phyloP scores from a whole-genome alignment of 2,888 invertebrate genomes.

The Macrosiphum euphorbiae region DNA sequence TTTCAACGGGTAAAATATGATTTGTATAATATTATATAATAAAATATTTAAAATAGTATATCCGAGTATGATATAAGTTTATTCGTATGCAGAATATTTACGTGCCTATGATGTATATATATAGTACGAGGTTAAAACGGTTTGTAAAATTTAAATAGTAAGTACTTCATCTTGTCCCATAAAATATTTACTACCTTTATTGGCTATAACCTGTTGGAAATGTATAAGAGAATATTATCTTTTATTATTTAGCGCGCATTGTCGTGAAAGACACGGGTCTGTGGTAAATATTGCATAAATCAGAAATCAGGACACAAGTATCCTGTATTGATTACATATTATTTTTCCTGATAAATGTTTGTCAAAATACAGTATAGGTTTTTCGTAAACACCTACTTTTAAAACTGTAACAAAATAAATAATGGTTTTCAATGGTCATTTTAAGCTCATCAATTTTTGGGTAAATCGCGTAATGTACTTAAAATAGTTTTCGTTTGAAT shows the following conservation, averaged over 20 bases:
- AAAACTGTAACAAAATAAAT: slow-evolving; percentile 13
- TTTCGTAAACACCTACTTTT: background rate
- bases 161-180: background rate
- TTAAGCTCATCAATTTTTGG: background rate
- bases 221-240: background rate
- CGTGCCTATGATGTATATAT: background rate
- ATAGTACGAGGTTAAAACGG: background rate
- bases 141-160: background rate
- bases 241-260: background rate
- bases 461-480: background rate
- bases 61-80: background rate
- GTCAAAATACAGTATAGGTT: background rate
- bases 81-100: background rate
- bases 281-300: background rate
- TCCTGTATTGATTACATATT: background rate
- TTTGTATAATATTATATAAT: background rate
- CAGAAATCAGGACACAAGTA: background rate
- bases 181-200: background rate
- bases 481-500: background rate
- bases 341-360: background rate
- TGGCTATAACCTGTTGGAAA: background rate
- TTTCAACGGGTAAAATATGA: slow-evolving; percentile 27
- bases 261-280: background rate
- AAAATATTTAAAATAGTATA: background rate
- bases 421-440: background rate